These are phyloP conservation scores for Florisuga fusca DNA, from an alignment of 2,797 vertebrate species.

Conservation along the genomic window DNA sequence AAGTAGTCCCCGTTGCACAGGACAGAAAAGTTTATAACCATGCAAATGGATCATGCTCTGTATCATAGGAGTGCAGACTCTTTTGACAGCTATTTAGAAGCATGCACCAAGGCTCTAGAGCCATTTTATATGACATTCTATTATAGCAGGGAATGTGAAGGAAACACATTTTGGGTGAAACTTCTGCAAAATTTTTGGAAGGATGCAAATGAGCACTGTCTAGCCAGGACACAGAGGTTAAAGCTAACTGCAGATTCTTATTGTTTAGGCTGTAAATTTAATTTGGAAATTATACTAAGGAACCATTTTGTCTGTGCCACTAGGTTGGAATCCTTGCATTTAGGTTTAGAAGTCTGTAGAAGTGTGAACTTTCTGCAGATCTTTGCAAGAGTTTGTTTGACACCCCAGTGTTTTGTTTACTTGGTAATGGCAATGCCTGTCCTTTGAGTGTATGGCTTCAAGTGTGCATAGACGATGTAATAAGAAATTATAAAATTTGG, in stretches of 20 bases:
- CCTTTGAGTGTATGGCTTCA: neutral
- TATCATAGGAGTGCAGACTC: constrained; percentile 6
- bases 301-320: neutral
- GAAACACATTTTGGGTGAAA: constrained; percentile 54
- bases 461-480: neutral
- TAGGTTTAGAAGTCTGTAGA: neutral
- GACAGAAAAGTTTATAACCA: neutral
- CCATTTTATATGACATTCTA: neutral
- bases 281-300: neutral
- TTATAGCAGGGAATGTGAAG: neutral
- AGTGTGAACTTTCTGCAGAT: neutral
- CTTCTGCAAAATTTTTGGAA: constrained; percentile 36
- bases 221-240: constrained; percentile 22
- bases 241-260: neutral
- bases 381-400: neutral
- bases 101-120: neutral
- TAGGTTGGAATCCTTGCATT: neutral
- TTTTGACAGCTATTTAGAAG: constrained; percentile 39
- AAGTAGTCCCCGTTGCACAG: neutral
- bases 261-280: neutral
- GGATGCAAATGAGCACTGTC: neutral
- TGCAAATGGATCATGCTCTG: neutral
- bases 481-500: neutral
- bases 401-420: neutral
- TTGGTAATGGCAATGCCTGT: neutral